Base-by-base conservation (phyloP, 2,888 invertebrate species). In the Scaptomyza cyrtandrae region DNA sequence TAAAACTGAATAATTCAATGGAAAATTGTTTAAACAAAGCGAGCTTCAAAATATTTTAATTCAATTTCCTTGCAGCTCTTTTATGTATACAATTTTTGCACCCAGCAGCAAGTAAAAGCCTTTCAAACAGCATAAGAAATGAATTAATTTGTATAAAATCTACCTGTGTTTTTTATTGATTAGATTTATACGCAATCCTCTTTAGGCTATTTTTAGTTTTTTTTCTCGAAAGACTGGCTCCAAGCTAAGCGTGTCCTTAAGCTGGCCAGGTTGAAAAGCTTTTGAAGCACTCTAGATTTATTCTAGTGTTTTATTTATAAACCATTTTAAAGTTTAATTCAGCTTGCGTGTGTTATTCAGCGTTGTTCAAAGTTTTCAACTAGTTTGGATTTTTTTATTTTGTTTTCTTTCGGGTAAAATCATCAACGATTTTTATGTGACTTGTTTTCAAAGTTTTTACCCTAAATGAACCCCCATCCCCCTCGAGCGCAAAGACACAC, bases 371-470 rank as follows among this genome's bases (percentile, higher is more conserved):
- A 77, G 41, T 75, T 74, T 76, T 54, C 45, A 19, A 61, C 49
- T 55, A 71, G 43, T 66, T 52, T 44, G 44, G 45, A 29, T 24
- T 56, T 35, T 45, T 57, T 60, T 65, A 63, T 59, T 37, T 62
- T 39, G 33, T 54, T 57, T 70, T 64, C 37, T 43, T 52, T 56
- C 3, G 14, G 24, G 56, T 39, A 49, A 55, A 66, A 77, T 68
- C 63, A 78, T 73, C 64, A 64, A 64, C 55, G 56, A 75, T 64
- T 78, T 75, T 75, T 78, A 68, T 75, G 73, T 73, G 75, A 78
- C 54, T 75, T 78, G 74, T 73, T 75, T 61, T 57, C 24, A 46
- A 69, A 78, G 48, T 72, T 73, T 68, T 61, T 33, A 31, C 19
- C 37, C 53, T 13, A 10, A 58, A 56, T 57, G 60, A 56, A 19